These are phyloP conservation scores for Sciurus vulgaris DNA, from an alignment of 2,797 vertebrate species.

Conservation along the genomic window DNA sequence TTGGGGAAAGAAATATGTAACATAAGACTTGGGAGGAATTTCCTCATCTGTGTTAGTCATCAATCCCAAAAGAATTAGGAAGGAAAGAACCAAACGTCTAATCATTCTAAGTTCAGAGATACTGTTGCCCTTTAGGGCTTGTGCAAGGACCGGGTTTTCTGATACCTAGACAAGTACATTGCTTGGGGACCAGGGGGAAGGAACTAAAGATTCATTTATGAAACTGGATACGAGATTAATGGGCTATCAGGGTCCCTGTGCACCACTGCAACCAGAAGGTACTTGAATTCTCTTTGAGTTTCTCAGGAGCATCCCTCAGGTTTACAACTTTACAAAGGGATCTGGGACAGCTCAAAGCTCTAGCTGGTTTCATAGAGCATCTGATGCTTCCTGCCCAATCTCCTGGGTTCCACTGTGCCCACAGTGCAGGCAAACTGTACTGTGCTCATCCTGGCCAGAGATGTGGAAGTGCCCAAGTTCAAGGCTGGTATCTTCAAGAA, in stretches of 20 bases:
- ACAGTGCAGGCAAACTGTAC: not conserved
- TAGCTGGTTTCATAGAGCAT: not conserved
- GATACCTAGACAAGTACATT: not conserved
- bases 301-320: not conserved
- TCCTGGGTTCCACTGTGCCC: no score
- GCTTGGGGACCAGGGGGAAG: not conserved
- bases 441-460: not conserved
- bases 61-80: not conserved
- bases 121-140: not conserved
- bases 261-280: no score
- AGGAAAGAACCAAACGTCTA: not conserved
- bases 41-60: not conserved
- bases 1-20: not conserved
- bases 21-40: not conserved
- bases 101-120: not conserved
- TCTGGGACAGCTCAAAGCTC: not conserved
- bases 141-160: not conserved
- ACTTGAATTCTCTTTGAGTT: not conserved
- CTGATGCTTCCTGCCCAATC: accelerated
- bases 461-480: not conserved
- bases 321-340: not conserved
- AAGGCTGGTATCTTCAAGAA: slow-evolving; percentile 32
- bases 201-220: not conserved
- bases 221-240: not conserved
- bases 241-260: not conserved